Percentiles rank a stretch among this genome's conserved stretches.
Evolutionary conservation across 2,888 invertebrate genomes (phyloP).

Genomic region (Ophion ventricosus): DNA sequence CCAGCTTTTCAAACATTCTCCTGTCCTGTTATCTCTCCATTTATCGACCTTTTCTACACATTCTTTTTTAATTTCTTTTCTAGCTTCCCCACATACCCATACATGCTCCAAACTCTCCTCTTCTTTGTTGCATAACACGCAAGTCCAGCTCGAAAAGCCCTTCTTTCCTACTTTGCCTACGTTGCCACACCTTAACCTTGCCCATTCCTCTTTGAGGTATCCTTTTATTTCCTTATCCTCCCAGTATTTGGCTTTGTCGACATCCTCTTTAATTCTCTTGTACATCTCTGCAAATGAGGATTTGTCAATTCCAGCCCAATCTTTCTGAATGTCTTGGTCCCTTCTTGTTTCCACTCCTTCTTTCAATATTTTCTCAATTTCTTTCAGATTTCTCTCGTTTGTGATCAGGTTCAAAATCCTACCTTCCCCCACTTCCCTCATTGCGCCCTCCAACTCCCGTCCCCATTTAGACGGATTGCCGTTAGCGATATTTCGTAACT

Average conservation of each 20-base stretch:
- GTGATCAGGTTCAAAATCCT: too few relatives aligned
- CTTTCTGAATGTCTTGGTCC: constrained; percentile 22
- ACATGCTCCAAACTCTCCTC: constrained; percentile 20
- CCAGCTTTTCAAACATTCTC: not conserved
- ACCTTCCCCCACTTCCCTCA: too few relatives aligned
- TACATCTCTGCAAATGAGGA: constrained; percentile 6
- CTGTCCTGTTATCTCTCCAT: not conserved
- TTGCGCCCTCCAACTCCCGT: too few relatives aligned
- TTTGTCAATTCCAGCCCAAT: constrained; percentile 11
- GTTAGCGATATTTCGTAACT: too few relatives aligned
- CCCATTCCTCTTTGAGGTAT: constrained; percentile 29
- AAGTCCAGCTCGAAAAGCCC: not conserved
- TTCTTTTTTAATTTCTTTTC: constrained; percentile 6
- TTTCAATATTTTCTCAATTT: not conserved
- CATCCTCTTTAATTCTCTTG: not conserved
- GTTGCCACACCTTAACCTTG: constrained; percentile 30
- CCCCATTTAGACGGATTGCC: too few relatives aligned
- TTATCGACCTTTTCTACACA: not conserved
- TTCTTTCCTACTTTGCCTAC: constrained; percentile 13
- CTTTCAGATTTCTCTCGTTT: not conserved
- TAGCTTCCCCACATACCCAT: not conserved
- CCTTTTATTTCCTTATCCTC: not conserved
- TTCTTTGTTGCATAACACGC: constrained; percentile 3
- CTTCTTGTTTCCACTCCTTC: not conserved
- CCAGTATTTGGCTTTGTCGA: constrained; percentile 10